Evolutionary conservation across 2,888 invertebrate genomes (phyloP), one percentile per base, ranked within the genome.

Genomic region (Brachynemurus nebulosus): DNA sequence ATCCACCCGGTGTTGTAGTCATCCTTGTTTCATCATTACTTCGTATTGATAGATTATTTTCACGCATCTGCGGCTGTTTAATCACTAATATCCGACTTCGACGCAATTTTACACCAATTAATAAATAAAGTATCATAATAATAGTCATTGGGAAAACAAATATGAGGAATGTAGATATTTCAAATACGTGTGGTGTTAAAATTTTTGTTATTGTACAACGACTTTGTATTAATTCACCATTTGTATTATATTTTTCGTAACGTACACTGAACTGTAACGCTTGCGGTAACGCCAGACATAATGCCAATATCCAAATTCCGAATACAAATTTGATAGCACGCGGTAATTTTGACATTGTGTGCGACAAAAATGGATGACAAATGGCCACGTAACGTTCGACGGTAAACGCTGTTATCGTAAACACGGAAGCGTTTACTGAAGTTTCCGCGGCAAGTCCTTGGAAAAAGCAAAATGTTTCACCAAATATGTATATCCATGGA

Each of bases 61-160:
- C 16, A 40, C 11, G 21, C 9, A 16, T 47, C 41, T 9, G 45
- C 35, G 37, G 41, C 12, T 3, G 34, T 27, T 19, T 44, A 42
- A 38, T 35, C 7, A 40, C 35, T 52, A 78, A 59, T 47, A 76
- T 61, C 19, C 75, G 65, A 25, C 82, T 78, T 39, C 76, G 73
- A 44, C 78, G 69, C 50, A 85, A 65, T 58, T 81, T 82, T 36
- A 82, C 62, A 2, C 81, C 85, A 54, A 85, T 84, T 51, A 84
- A 66, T 43, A 82, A 73, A 58, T 91, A 91, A 48, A 91, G 67
- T 49, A 86, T 81, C 23, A 80, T 78, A 58, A 91, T 88, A 48
- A 89, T 70, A 23, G 83, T 82, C 86, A 91, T 88, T 2, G 90
- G 91, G 35, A 81, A 76, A 30, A 86, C 76, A 61, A 91, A 91